A percentile compares a stretch with the other conserved stretches of the same genome.
Conservation (phyloP, 30 jellyfish, hydroid and myxozoan species). For the Chrysaora quinquecirrha region DNA sequence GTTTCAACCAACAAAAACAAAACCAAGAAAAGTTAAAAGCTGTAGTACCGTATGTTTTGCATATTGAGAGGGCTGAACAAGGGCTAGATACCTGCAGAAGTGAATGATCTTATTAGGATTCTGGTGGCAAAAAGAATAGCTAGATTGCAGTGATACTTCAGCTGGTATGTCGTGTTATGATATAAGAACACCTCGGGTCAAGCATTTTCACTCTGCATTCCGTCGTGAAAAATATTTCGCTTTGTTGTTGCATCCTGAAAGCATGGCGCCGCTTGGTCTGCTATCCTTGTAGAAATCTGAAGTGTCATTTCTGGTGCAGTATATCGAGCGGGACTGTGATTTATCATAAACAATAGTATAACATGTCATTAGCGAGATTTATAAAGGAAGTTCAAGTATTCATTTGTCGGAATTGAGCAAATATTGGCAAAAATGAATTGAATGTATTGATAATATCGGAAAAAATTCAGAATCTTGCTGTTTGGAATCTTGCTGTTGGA, state of each 20-base stretch:
- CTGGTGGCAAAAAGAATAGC: slow-evolving; percentile 72
- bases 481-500: no score
- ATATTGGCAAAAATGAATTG: no score
- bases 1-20: no score
- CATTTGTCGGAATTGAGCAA: no score
- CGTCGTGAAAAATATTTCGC: neutral
- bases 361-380: no score
- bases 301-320: neutral
- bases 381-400: no score
- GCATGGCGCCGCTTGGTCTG: neutral
- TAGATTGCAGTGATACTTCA: slow-evolving; percentile 6
- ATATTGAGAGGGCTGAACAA: no score
- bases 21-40: no score
- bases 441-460: no score
- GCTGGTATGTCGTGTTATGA: slow-evolving; percentile 53
- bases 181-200: slow-evolving; percentile 35
- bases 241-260: no score
- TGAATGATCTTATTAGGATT: slow-evolving; percentile 55
- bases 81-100: slow-evolving; percentile 65
- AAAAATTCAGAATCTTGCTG: no score
- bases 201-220: slow-evolving; percentile 3
- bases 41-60: no score
- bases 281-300: neutral
- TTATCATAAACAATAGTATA: neutral
- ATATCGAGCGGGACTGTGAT: neutral